Evolutionary conservation across 2,888 invertebrate species (phyloP).

Genomic region (Pammene fasciana): DNA sequence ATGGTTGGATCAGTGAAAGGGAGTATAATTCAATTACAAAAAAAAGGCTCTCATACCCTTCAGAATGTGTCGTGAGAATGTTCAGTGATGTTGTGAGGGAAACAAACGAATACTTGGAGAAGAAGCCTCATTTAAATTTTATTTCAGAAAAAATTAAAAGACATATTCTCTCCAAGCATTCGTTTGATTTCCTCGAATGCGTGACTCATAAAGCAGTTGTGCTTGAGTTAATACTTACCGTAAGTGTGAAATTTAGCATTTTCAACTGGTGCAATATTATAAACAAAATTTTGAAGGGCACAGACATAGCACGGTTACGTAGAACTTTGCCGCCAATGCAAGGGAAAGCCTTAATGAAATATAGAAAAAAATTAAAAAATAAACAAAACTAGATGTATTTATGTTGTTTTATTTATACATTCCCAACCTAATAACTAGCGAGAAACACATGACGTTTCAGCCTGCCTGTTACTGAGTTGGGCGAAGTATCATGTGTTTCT

Average conservation of each 20-base stretch:
- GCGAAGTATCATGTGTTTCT: too few relatives aligned
- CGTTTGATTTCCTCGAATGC: constrained; percentile 1
- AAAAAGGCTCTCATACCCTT: constrained; percentile 6
- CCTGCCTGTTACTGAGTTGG: too few relatives aligned
- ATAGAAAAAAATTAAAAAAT: constrained; percentile 39
- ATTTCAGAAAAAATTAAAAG: constrained; percentile 6
- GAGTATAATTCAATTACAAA: constrained; percentile 5
- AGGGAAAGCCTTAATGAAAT: constrained; percentile 13
- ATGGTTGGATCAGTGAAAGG: constrained; percentile 10
- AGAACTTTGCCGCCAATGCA: neutral
- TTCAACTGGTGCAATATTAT: constrained; percentile 21
- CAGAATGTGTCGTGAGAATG: constrained; percentile 14
- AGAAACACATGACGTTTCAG: too few relatives aligned
- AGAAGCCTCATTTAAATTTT: neutral
- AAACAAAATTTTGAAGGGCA: constrained; percentile 20
- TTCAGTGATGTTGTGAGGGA: constrained; percentile 8
- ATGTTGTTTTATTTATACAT: too few relatives aligned
- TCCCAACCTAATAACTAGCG: too few relatives aligned
- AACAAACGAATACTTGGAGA: constrained; percentile 24
- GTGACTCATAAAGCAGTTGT: neutral
- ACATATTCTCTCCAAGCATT: neutral
- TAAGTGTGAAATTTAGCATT: neutral
- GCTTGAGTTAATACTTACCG: neutral
- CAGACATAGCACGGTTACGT: neutral
- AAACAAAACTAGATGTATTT: constrained; percentile 11